Conservation (phyloP, 1,140 invertebrate species). For the Onthophagus taurus region DNA sequence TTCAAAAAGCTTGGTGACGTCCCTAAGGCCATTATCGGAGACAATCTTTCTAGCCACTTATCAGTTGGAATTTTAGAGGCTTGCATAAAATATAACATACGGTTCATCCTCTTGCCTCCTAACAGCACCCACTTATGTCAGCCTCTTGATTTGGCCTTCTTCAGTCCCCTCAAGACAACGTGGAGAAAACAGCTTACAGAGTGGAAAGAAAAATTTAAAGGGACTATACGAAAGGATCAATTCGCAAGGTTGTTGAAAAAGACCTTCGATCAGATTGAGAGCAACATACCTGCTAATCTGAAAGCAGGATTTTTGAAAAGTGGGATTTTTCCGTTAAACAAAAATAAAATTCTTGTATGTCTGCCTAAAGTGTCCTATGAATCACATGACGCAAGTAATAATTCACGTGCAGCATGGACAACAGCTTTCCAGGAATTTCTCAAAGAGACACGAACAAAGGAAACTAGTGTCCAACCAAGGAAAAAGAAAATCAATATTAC, state of each 20-base stretch:
- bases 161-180: neutral
- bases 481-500: no score
- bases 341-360: neutral
- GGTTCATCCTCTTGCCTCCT: neutral
- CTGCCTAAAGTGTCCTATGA: no score
- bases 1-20: no score
- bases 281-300: neutral
- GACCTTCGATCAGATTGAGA: neutral
- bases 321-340: neutral
- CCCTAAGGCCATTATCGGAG: neutral
- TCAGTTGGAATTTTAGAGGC: neutral
- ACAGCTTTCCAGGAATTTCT: no score
- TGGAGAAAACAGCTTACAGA: neutral
- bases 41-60: neutral
- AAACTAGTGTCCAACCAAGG: no score
- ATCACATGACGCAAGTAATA: no score
- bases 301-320: neutral
- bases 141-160: neutral
- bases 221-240: neutral
- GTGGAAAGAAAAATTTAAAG: neutral
- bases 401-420: no score
- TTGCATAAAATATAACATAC: neutral
- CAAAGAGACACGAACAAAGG: no score
- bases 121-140: neutral
- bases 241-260: neutral